These are phyloP conservation scores for Tachina lurida DNA, from an alignment of 2,888 invertebrate species.

Conservation along the genomic window DNA sequence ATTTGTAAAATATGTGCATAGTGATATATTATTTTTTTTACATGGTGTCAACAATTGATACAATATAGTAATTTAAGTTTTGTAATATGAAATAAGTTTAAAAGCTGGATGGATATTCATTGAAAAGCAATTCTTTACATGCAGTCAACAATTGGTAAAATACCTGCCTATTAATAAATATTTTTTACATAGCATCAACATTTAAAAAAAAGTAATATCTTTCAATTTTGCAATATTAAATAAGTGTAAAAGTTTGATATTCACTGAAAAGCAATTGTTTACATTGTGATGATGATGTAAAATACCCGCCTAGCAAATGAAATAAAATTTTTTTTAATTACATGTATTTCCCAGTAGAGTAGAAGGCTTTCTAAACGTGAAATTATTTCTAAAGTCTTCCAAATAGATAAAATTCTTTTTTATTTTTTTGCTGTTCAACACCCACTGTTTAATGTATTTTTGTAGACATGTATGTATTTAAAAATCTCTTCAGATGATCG, in stretches of 20 bases:
- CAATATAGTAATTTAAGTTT: too few species aligned
- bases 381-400: neutral
- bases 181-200: too few species aligned
- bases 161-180: too few species aligned
- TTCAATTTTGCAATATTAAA: neutral
- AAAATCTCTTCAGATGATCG: constrained; percentile 40
- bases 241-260: neutral
- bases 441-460: constrained; percentile 21
- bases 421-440: neutral
- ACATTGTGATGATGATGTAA: neutral
- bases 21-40: too few species aligned
- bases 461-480: constrained; percentile 1
- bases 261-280: neutral
- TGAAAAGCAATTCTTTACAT: too few species aligned
- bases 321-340: too few species aligned
- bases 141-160: neutral
- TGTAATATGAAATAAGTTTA: too few species aligned
- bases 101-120: neutral
- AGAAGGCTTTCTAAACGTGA: neutral
- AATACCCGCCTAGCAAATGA: too few species aligned
- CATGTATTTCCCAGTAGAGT: neutral
- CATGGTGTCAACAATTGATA: too few species aligned
- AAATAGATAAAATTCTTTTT: neutral
- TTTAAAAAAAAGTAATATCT: too few species aligned
- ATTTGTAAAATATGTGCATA: neutral